phyloP scores from a whole-genome alignment of 1,140 invertebrate genomes.

The Apis mellifera region DNA sequence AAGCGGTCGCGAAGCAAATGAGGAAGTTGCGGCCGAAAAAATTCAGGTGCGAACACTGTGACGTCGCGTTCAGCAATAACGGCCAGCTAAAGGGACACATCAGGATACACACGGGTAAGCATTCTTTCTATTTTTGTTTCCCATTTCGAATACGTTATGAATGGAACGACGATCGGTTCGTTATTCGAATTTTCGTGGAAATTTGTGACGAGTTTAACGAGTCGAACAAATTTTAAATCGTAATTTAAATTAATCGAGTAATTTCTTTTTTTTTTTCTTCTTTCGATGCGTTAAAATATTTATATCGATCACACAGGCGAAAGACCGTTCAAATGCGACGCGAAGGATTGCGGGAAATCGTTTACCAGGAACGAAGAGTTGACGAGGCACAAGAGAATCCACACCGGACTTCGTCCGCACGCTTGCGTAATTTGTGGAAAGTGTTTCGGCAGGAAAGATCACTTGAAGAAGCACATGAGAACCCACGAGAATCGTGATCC shows the following conservation, averaged over 20 bases:
- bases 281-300: conserved; percentile 1
- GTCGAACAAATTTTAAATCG: too few species aligned
- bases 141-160: not conserved
- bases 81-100: conserved; percentile 95
- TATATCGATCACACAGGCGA: conserved; percentile 85
- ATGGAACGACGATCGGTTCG: not conserved
- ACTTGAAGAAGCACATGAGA: conserved; percentile 90
- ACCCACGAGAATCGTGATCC: conserved; percentile 83
- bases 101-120: conserved; percentile 92
- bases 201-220: too few species aligned
- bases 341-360: conserved; percentile 91
- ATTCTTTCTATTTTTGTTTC: not conserved
- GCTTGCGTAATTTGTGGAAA: conserved; percentile 91
- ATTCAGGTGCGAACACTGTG: conserved; percentile 93
- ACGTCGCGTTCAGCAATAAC: conserved; percentile 95
- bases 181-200: too few species aligned
- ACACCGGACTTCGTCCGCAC: conserved; percentile 91
- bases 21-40: conserved; percentile 93
- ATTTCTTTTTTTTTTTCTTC: too few species aligned
- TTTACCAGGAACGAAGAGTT: conserved; percentile 97
- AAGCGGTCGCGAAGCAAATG: conserved; percentile 70
- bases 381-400: conserved; percentile 94
- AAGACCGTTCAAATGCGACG: conserved; percentile 92
- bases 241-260: not conserved
- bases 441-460: conserved; percentile 94